A percentile compares a stretch with the other conserved stretches of the same genome.
Conservation (phyloP, 2,888 invertebrate species). For the Cyrtodaria siliqua region DNA sequence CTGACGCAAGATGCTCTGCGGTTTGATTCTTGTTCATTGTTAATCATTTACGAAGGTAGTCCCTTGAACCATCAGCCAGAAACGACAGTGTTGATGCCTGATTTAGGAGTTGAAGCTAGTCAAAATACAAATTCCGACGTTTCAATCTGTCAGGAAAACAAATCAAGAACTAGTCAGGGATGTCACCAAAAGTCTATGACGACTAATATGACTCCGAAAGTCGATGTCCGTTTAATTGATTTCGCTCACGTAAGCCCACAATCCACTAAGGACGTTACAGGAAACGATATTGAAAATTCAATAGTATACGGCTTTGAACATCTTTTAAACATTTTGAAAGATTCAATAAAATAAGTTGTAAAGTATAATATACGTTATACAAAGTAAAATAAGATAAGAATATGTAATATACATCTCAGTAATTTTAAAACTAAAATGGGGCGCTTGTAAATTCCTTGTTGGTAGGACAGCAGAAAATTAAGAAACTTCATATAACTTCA, state of each 20-base stretch:
- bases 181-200: neutral
- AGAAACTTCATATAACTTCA: too few species aligned
- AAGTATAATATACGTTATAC: too few species aligned
- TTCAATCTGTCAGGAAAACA: neutral
- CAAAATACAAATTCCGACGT: neutral
- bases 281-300: slow-evolving; percentile 9
- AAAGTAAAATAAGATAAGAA: too few species aligned
- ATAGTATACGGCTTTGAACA: slow-evolving; percentile 41
- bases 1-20: slow-evolving; percentile 85
- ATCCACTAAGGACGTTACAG: neutral
- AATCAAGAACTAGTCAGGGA: too few species aligned
- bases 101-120: neutral
- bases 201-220: slow-evolving; percentile 56
- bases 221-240: slow-evolving; percentile 96
- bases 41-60: slow-evolving; percentile 87
- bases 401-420: too few species aligned
- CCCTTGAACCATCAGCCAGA: neutral
- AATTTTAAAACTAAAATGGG: too few species aligned
- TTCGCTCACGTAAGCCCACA: slow-evolving; percentile 94
- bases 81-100: neutral
- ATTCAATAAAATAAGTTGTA: neutral
- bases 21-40: slow-evolving; percentile 87
- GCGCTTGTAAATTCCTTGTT: too few species aligned
- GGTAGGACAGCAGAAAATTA: too few species aligned
- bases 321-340: slow-evolving; percentile 8